These are phyloP conservation scores for Acleris holmiana DNA, from an alignment of 2,888 invertebrate species.

Conservation along the genomic window DNA sequence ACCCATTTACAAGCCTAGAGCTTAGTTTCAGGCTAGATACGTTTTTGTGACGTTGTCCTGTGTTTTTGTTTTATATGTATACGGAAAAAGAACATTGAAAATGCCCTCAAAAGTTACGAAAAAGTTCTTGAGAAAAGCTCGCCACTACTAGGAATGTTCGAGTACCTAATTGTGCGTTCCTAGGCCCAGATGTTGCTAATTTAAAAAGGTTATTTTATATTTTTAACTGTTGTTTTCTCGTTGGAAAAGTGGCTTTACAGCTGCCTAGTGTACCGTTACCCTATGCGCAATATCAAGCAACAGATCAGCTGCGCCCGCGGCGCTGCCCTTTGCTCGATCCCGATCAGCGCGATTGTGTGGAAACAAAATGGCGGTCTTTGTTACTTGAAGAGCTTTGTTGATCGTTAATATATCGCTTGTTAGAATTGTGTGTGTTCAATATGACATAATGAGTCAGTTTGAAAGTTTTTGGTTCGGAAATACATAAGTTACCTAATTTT, in stretches of 20 bases:
- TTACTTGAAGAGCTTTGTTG: not conserved
- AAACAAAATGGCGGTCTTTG: conserved; percentile 20
- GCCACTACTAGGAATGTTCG: no score
- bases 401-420: conserved; percentile 16
- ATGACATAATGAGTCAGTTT: not conserved
- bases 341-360: conserved; percentile 25
- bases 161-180: no score
- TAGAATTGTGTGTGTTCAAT: not conserved
- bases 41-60: no score
- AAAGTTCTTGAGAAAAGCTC: no score
- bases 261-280: not conserved
- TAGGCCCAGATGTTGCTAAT: no score
- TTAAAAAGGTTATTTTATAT: no score
- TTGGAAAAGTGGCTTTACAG: not conserved
- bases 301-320: conserved; percentile 24
- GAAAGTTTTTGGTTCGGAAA: not conserved
- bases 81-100: no score
- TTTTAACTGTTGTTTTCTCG: not conserved
- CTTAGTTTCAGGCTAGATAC: no score
- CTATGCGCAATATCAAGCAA: conserved; percentile 19
- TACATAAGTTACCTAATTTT: no score
- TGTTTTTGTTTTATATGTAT: no score
- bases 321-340: conserved; percentile 30
- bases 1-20: no score
- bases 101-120: no score